phyloP scores from a whole-genome alignment of 53 echinoderm and acorn worm genomes.

The Actinopyga echinites region DNA sequence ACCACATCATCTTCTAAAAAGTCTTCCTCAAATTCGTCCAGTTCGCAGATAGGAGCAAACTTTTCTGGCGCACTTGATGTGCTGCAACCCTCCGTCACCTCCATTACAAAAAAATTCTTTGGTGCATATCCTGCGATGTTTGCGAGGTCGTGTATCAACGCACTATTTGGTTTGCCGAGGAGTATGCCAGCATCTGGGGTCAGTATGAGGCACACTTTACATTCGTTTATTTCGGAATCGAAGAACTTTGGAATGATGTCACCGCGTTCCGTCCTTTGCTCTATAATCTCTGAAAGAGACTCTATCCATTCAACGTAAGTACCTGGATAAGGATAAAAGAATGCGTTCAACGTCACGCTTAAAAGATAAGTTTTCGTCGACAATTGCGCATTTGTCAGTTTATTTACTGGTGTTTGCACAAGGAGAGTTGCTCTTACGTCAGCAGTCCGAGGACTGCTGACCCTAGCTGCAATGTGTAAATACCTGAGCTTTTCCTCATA shows the following conservation, averaged over 20 bases:
- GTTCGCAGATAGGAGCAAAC: conserved; percentile 6
- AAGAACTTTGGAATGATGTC: conserved; percentile 28
- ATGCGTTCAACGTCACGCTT: conserved; percentile 7
- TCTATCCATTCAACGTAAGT: conserved; percentile 33
- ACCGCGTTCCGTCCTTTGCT: background rate
- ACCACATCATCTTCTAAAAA: background rate
- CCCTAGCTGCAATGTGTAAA: conserved; percentile 29
- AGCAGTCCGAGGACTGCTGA: background rate
- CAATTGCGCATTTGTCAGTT: conserved; percentile 11
- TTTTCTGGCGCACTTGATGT: conserved; percentile 7
- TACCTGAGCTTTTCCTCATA: conserved; percentile 27
- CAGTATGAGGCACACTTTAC: conserved; percentile 23
- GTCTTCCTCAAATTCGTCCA: background rate
- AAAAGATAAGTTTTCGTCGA: conserved; percentile 11
- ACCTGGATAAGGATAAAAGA: conserved; percentile 39
- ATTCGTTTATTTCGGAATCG: background rate
- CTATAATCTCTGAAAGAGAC: conserved; percentile 10
- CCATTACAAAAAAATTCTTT: conserved; percentile 10
- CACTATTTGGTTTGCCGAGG: conserved; percentile 3
- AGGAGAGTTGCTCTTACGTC: conserved; percentile 41
- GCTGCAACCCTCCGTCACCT: background rate
- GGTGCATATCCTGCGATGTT: conserved; percentile 1
- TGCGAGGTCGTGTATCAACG: background rate
- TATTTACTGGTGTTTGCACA: background rate
- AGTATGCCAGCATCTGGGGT: conserved; percentile 26